Evolutionary conservation across 2,797 vertebrate genomes (phyloP), one percentile per base, ranked within the genome.

Genomic region (Muscicapa striata): DNA sequence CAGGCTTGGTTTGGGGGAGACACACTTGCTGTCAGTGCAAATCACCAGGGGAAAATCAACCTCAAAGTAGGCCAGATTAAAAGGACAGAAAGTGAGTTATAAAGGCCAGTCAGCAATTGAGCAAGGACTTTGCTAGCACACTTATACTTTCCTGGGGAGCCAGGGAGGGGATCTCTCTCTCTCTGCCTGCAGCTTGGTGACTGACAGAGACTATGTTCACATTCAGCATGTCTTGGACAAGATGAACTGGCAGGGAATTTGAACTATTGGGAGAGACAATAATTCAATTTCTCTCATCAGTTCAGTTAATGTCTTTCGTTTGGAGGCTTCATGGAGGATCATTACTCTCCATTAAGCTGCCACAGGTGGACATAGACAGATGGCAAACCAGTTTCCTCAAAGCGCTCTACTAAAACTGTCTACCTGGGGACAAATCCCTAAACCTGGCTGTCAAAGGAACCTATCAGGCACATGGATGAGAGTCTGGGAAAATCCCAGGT

Each of bases 261-360:
- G 43, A 95, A 93, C 30, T 58, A 92, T 68, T 70, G 62, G 51
- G 68, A 77, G 75, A 91, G 84, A 80, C 54, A 90, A 90, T 87
- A 62, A 93, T 77, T 89, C 84, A 74, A 17, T 95, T 94, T 92
- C 52, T 92, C 36, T 84, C 64, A 80, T 93, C 9, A 6, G 70
- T 84, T 92, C 77, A 93, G 84, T 70, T 87, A 95, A 94, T 95
- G 84, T 43, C 36, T 94, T 94, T 89, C 78, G 90, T 93, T 93
- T 90, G 77, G 62, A 80, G 67, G 19, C 43, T 68, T 87, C 30
- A 10, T 77, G 75, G 46, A 85, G 21, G 15, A 74, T 93, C 87
- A 90, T 96, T 95, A 72, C 32, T 96, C 90, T 96, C 57, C 54
- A 75, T 95, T 95, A 95, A 90, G 43, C 61, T 94, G 90, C 61